These are phyloP conservation scores for Drosophila paulistorum DNA, from an alignment of 1,140 invertebrate species.

Conservation along the genomic window DNA sequence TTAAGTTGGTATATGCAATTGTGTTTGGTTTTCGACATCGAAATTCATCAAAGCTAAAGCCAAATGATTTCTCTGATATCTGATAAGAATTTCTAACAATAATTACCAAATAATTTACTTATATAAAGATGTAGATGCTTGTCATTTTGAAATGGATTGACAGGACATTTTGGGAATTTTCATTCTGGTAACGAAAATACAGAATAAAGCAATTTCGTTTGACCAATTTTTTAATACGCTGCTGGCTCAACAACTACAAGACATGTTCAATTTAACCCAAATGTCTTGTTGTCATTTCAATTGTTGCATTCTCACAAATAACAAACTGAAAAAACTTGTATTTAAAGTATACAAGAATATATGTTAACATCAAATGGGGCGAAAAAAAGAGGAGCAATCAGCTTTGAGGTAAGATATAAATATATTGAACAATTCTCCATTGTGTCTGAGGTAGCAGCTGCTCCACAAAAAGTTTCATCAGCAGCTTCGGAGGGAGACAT, in stretches of 20 bases:
- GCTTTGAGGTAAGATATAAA: slow-evolving; percentile 8
- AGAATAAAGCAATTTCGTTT: not conserved
- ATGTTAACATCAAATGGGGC: slow-evolving; percentile 3
- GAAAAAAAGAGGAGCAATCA: not conserved
- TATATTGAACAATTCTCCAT: slow-evolving; percentile 38
- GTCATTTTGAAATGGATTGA: not conserved
- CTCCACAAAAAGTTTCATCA: slow-evolving; percentile 30
- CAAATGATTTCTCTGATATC: too few relatives aligned
- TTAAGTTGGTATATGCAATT: too few relatives aligned
- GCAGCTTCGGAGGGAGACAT: slow-evolving; percentile 13
- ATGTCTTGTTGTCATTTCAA: slow-evolving; percentile 11
- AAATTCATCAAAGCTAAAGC: too few relatives aligned
- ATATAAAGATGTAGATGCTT: too few relatives aligned
- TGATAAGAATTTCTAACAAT: too few relatives aligned
- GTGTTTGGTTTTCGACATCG: too few relatives aligned
- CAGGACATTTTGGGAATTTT: not conserved
- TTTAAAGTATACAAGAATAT: not conserved
- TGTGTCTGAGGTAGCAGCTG: slow-evolving; percentile 46
- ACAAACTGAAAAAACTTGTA: too few relatives aligned
- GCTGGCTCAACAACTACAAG: not conserved
- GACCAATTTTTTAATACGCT: slow-evolving; percentile 8
- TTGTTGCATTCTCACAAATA: slow-evolving; percentile 10
- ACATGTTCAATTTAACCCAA: slow-evolving; percentile 2
- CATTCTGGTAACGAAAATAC: not conserved
- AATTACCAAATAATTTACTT: too few relatives aligned